These are phyloP conservation scores for Indicator indicator DNA, from an alignment of 2,113 vertebrate genomes.

Conservation along the genomic window DNA sequence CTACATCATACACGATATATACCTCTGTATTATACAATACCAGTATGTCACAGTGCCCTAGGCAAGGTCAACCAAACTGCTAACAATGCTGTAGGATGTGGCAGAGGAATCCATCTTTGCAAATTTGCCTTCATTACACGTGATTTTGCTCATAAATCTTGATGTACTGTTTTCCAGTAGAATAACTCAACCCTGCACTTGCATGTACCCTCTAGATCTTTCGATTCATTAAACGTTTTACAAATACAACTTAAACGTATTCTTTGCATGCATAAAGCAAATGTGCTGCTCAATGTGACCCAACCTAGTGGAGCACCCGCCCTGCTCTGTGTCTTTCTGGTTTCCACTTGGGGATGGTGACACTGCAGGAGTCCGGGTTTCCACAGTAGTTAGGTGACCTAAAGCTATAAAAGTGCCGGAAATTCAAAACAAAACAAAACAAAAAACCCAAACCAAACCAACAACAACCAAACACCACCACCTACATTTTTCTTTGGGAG, in stretches of 20 bases:
- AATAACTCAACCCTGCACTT: background rate
- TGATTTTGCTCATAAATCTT: slow-evolving; percentile 20
- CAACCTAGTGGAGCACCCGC: background rate
- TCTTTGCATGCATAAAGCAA: background rate
- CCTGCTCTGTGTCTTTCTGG: background rate
- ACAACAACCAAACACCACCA: too few species aligned
- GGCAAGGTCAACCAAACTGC: slow-evolving; percentile 48
- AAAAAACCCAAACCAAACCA: too few species aligned
- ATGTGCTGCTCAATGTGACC: background rate
- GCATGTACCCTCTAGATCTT: background rate
- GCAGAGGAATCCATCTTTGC: slow-evolving; percentile 10
- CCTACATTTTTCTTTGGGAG: background rate
- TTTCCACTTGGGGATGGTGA: background rate
- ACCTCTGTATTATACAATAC: background rate
- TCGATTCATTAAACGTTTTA: background rate
- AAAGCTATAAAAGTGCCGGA: background rate
- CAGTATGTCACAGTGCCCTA: slow-evolving; percentile 27
- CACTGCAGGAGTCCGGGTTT: background rate
- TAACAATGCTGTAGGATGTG: slow-evolving; percentile 2
- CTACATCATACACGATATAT: background rate
- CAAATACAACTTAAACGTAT: background rate
- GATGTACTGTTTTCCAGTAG: background rate
- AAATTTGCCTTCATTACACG: slow-evolving; percentile 20
- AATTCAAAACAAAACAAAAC: background rate
- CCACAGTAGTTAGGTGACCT: background rate